phyloP scores from a whole-genome alignment of 2,113 vertebrate genomes.

The Abramis brama region DNA sequence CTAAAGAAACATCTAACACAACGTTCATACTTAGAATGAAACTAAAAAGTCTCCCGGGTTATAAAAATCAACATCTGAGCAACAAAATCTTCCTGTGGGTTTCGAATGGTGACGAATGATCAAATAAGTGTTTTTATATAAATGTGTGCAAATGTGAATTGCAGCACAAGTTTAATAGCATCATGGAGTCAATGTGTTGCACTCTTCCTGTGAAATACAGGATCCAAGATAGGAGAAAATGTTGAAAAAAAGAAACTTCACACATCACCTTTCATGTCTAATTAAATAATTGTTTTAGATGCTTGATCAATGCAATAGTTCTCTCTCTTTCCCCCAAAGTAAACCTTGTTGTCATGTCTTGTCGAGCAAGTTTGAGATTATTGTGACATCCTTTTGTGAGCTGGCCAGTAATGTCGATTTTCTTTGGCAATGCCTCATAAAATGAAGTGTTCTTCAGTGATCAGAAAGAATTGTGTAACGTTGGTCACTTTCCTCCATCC shows the following conservation, averaged over 20 bases:
- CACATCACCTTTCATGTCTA: not conserved
- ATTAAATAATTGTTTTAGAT: not conserved
- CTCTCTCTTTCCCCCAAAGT: not conserved
- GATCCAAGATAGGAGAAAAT: not conserved
- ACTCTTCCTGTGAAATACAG: not conserved
- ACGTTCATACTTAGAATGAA: not conserved
- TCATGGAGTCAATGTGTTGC: not conserved
- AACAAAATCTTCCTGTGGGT: not conserved
- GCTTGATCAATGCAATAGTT: not conserved
- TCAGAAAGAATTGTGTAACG: not conserved
- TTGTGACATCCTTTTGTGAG: not conserved
- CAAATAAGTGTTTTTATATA: not conserved
- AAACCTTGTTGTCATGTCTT: not conserved
- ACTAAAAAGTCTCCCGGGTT: not conserved
- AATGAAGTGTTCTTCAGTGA: constrained; percentile 21
- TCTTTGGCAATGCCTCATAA: not conserved
- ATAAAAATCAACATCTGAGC: not conserved
- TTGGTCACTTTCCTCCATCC: constrained; percentile 4
- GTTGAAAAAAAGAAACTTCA: not conserved
- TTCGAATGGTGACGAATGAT: not conserved
- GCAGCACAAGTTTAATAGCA: not conserved
- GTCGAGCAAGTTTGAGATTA: not conserved
- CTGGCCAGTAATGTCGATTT: not conserved
- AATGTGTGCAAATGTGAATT: not conserved
- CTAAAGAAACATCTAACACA: not conserved